Evolutionary conservation across 2,888 invertebrate species (phyloP), one percentile per base, ranked within the genome.

Genomic region (Troilus luridus): DNA sequence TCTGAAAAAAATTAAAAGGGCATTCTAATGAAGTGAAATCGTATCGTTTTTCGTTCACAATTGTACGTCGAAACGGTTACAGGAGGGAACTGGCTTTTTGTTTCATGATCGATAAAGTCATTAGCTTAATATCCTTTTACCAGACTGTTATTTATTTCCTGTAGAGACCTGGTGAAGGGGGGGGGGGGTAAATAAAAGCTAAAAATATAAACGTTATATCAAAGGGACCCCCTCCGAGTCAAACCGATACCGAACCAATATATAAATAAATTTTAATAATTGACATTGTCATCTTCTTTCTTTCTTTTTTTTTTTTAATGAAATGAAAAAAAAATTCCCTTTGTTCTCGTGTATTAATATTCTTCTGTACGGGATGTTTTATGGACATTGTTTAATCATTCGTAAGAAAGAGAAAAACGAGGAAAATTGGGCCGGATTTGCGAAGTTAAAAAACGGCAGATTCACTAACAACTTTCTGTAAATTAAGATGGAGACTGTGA

Each of bases 81-180:
- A 56, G n/a, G 11, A 85, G 21, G 56, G 56, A 85, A 85, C 21
- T n/a, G n/a, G n/a, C 85, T 58, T 85, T 81, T 81, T 19, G 17
- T 81, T 41, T n/a, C 85, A 21, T 21, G 85, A 85, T 85, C 85
- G n/a, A 85, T 85, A 85, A 56, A 85, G 85, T 85, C 85, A 85
- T 85, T 85, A 85, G 85, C 56, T 85, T 58, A 54, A 85, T 85
- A 85, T 58, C 85, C 85, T 85, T 85, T 85, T 56, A 56, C 17
- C 85, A 21, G 14, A 3, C n/a, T 85, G 85, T 85, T 85, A 85
- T 85, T 56, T 85, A 56, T 85, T 85, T 85, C 56, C 56, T 56
- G 9, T 56, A n/a, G 56, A n/a, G 85, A 12, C 41, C 9, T 17
- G 27, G 59, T 12, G 59, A 14, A 8, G 59, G 14, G 59, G 7